Evolutionary conservation across 1,140 invertebrate genomes (phyloP), one percentile per base, ranked within the genome.

Genomic region (Caenorhabditis brenneri): DNA sequence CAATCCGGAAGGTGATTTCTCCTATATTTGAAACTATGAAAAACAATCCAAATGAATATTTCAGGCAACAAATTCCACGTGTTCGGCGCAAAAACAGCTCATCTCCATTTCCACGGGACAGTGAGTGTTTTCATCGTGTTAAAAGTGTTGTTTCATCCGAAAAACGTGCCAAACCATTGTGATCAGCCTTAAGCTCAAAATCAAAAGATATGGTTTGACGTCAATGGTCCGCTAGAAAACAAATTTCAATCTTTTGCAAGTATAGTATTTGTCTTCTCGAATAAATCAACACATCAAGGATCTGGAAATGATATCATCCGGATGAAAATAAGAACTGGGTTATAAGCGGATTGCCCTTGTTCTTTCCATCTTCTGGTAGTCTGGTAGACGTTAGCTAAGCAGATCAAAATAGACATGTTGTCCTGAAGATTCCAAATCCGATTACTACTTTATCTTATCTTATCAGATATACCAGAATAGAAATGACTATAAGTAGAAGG

Each of bases 51-150:
- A 22, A 7, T 27, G 7, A 10, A 31, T 53, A 48, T 22, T 78
- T 39, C 49, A 80, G 79, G 74, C n/a, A 36, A 83, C 10, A 79
- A 65, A 33, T 83, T 83, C 15, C 82, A 83, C 53, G 74, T 83
- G 0, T 51, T 69, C 33, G 82, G 69, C 10, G 36, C 53, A 3
- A 83, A 58, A 33, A 83, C 53, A 1, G 82, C 82, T 42, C 82
- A 83, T 58, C 82, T 83, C 4, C 22, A 79, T 42, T 83, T 74
- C 31, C 58, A 55, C 16, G 82, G 82, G n/a, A 24, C 39, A 31
- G 82, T 83, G 24, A 58, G 42, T 42, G 33, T 24, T 42, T 27
- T 58, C 4, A 58, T 58, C n/a, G 5, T 58, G n/a, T 58, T 29
- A 58, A 58, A 58, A 58, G 5, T 27, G 7, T 58, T 22, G n/a